Base-by-base conservation (phyloP, 2,888 invertebrate genomes). In the Parascotia fuliginaria region DNA sequence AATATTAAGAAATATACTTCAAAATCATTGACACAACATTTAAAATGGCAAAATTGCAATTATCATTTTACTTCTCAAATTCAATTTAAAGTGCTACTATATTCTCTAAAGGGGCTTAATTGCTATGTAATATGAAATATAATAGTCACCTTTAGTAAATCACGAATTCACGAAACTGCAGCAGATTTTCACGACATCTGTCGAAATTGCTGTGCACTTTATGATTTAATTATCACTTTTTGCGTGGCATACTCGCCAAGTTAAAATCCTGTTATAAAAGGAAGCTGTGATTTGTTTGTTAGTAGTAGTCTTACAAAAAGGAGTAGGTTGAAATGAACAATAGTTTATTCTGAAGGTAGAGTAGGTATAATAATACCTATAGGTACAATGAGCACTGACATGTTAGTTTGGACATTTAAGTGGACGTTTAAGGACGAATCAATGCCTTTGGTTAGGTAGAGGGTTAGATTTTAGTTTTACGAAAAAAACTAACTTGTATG, bases 111-210 rank as follows among this genome's bases (percentile, higher is more conserved):
- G 54, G 61, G 65, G 77, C 81, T 81, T 81, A 84, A 85, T 83
- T 84, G 81, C 71, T 72, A 65, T 65, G 84, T 84, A 87, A 88
- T 76, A 73, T 79, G 81, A 85, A 75, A 78, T 82, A 74, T 70
- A 78, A 79, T 81, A 81, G 80, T 85, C 83, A 85, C 83, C 81
- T 87, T 85, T 81, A 75, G 78, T 85, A 87, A 89, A 89, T 89
- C 85, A 81, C 74, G 65, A n/a, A n/a, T n/a, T n/a, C n/a, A n/a
- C n/a, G n/a, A 66, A 69, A 56, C 53, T 65, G 13, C 4, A 38
- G 37, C 71, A 70, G 70, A 60, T 59, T 57, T 62, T 57, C 44
- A 51, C 51, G 58, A 82, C 86, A 85, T 81, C 80, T 86, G 85
- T 75, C 79, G 64, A 69, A 70, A 63, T 75, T 68, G 52, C 60